Evolutionary conservation across 2,113 vertebrate species (phyloP).

Genomic region (Salvelinus sp.): DNA sequence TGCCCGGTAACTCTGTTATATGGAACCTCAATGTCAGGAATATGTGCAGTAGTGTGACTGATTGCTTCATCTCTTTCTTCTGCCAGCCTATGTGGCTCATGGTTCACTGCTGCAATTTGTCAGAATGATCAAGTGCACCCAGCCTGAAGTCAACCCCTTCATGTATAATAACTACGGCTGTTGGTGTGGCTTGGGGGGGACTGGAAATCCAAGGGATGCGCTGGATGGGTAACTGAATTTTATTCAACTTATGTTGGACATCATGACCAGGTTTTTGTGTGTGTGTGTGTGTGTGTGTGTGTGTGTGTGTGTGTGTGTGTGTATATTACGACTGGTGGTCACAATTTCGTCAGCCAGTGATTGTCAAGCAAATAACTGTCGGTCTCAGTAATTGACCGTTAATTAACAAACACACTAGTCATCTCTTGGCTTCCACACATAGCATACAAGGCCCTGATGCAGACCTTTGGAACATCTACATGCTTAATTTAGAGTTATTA

Average conservation of each 20-base stretch:
- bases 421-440: too few species aligned
- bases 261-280: not conserved
- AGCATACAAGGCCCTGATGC: too few species aligned
- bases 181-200: constrained; percentile 86
- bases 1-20: not conserved
- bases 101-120: constrained; percentile 68
- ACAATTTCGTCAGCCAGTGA: too few species aligned
- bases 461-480: too few species aligned
- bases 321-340: too few species aligned
- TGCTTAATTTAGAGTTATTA: too few species aligned
- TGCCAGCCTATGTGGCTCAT: constrained; percentile 41
- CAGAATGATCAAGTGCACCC: constrained; percentile 73
- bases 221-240: constrained; percentile 75
- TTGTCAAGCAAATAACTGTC: too few species aligned
- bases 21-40: not conserved
- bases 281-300: too few species aligned
- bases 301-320: not conserved
- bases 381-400: too few species aligned
- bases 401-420: too few species aligned
- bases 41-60: not conserved
- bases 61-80: not conserved
- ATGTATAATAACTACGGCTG: constrained; percentile 79
- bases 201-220: constrained; percentile 74
- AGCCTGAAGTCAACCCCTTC: constrained; percentile 66
- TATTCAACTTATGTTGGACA: not conserved